These are phyloP conservation scores for Dysdera silvatica DNA, from an alignment of 1,140 invertebrate species.

Conservation along the genomic window DNA sequence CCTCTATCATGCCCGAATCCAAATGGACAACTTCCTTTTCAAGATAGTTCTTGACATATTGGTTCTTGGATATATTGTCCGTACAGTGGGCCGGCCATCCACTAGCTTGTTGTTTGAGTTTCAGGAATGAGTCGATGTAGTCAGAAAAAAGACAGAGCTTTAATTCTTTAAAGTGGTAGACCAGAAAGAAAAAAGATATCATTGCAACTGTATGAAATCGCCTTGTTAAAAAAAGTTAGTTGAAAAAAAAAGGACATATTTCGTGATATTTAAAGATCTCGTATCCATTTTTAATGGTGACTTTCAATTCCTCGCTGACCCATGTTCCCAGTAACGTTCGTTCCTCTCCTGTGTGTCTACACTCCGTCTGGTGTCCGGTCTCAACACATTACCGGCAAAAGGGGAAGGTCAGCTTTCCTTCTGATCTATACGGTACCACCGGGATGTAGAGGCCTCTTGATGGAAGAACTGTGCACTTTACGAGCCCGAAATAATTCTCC, in stretches of 20 bases:
- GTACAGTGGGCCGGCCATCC: slow-evolving; percentile 35
- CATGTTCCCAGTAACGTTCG: not conserved
- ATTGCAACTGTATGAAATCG: too few species aligned
- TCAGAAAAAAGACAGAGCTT: slow-evolving; percentile 22
- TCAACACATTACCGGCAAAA: not conserved
- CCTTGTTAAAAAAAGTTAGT: too few species aligned
- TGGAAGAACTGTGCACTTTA: too few species aligned
- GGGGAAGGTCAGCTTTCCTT: not conserved
- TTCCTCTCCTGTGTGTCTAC: not conserved
- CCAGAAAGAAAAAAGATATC: not conserved
- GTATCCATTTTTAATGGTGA: not conserved
- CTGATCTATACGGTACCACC: not conserved
- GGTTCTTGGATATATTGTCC: slow-evolving; percentile 33
- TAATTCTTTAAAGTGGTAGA: not conserved
- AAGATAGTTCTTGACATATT: slow-evolving; percentile 40
- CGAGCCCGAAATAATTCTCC: too few species aligned
- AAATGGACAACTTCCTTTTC: slow-evolving; percentile 40
- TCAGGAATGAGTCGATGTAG: slow-evolving; percentile 33
- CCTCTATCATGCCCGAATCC: slow-evolving; percentile 37
- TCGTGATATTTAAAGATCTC: not conserved
- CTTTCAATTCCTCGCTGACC: slow-evolving; percentile 6
- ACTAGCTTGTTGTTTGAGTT: slow-evolving; percentile 33
- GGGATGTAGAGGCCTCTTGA: not conserved
- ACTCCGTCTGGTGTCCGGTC: not conserved
- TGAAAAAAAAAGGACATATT: not conserved